phyloP scores from a whole-genome alignment of 2,797 vertebrate genomes.

The Rhadinocentrus ornatus region DNA sequence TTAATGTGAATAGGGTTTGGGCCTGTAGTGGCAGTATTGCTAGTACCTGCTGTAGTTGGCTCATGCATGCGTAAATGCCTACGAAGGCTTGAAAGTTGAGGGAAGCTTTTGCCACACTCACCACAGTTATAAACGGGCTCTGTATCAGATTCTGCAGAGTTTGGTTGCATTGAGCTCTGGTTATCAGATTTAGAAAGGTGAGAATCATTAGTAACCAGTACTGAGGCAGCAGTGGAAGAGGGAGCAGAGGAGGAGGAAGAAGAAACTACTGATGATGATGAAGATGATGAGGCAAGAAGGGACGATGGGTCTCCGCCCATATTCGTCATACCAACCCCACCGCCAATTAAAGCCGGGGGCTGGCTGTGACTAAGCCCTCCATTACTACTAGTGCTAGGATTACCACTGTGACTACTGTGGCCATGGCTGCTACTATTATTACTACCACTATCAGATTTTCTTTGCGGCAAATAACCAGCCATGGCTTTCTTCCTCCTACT shows the following conservation, averaged over 20 bases:
- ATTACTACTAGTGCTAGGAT: slow-evolving; percentile 78
- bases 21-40: slow-evolving; percentile 78
- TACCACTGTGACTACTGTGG: slow-evolving; percentile 77
- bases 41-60: slow-evolving; percentile 86
- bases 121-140: slow-evolving; percentile 90
- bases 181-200: slow-evolving; percentile 83
- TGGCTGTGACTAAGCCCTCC: slow-evolving; percentile 81
- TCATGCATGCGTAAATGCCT: slow-evolving; percentile 94
- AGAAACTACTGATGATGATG: slow-evolving; percentile 85
- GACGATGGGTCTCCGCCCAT: slow-evolving; percentile 83
- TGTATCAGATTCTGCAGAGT: slow-evolving; percentile 76
- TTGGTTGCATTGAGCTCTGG: slow-evolving; percentile 79
- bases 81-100: slow-evolving; percentile 95
- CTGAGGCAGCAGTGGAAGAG: slow-evolving; percentile 84
- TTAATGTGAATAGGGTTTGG: slow-evolving; percentile 84
- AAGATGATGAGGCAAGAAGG: slow-evolving; percentile 82
- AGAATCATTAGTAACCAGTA: slow-evolving; percentile 85
- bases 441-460: slow-evolving; percentile 80
- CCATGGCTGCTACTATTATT: slow-evolving; percentile 75
- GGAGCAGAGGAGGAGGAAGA: slow-evolving; percentile 85
- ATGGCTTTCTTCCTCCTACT: slow-evolving; percentile 87
- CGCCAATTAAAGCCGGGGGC: slow-evolving; percentile 80
- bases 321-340: slow-evolving; percentile 79
- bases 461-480: slow-evolving; percentile 87
- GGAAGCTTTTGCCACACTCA: slow-evolving; percentile 93